Evolutionary conservation across 1,140 invertebrate species (phyloP), one percentile per base, ranked within the genome.

Genomic region (Gryon sp.): DNA sequence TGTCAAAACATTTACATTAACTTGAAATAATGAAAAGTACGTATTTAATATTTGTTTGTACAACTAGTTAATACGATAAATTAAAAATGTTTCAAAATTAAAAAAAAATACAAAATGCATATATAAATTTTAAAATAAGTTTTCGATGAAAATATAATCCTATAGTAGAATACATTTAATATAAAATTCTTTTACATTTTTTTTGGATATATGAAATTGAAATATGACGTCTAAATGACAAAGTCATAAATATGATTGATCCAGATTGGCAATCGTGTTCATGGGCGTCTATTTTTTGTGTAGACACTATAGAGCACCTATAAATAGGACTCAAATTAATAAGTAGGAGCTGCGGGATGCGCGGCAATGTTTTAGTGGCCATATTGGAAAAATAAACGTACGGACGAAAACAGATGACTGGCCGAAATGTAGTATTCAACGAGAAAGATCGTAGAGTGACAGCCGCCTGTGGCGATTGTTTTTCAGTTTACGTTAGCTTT

Each of bases 381-480:
- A 84, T 86, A 81, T 85, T 87, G 82, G 83, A 87, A 86, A 86
- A 86, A 87, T 86, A 86, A 87, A 87, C 84, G 76, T 78, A 32
- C 68, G 69, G 53, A 78, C 80, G 81, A 82, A 84, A 87, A 86
- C 85, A 87, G 84, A 87, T 83, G 84, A 87, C 83, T 83, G 72
- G 66, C 57, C 78, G 73, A 79, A 80, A 79, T 55, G 63, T 78
- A 70, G 63, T 66, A 34, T 30, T 75, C 79, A 73, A 68, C 78
- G 73, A 80, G 80, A 77, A 70, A 84, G 83, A 79, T 82, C 80
- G 80, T 50, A 60, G 84, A 85, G 84, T 86, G 86, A 87, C 85
- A 87, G 86, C 82, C 81, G 84, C 80, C 80, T 75, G 74, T 80
- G 75, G 62, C 82, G 81, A 87, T 86, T 87, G 86, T 84, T 86